A percentile compares a stretch with the other conserved stretches of the same genome.
Evolutionary conservation across 2,113 vertebrate species (phyloP).

Genomic region (Murina feae): DNA sequence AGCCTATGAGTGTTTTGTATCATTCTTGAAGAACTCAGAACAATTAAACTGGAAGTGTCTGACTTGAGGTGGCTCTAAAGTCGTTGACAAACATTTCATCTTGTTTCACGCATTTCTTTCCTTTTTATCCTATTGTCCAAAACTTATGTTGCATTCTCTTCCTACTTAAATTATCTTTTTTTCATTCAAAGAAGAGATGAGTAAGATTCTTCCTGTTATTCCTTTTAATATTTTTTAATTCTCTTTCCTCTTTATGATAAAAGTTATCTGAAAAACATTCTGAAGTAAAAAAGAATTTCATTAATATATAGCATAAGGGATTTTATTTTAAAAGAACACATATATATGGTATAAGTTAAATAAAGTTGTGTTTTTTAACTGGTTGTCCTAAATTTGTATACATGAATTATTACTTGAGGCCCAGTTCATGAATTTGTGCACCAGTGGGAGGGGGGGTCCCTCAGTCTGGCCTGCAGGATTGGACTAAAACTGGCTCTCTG

Average conservation of each 20-base stretch:
- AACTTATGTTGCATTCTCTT: not conserved
- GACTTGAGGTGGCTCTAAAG: not conserved
- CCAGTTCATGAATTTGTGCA: too few relatives aligned
- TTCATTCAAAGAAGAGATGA: not conserved
- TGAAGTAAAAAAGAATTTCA: not conserved
- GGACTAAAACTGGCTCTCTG: too few relatives aligned
- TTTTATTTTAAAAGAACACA: slow-evolving; percentile 10
- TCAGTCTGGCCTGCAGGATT: too few relatives aligned
- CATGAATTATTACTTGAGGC: not conserved
- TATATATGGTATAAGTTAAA: not conserved
- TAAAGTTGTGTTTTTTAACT: not conserved
- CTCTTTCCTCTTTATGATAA: not conserved
- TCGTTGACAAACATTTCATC: not conserved
- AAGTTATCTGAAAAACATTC: not conserved
- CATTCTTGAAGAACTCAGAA: not conserved
- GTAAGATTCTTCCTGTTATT: not conserved
- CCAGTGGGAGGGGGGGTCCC: too few relatives aligned
- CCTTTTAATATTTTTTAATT: slow-evolving; percentile 20
- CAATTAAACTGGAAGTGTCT: not conserved
- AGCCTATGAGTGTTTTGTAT: slow-evolving; percentile 3
- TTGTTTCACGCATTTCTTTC: not conserved
- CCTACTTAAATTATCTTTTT: not conserved
- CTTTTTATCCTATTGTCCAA: not conserved
- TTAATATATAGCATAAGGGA: not conserved
- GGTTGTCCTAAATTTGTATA: not conserved